Evolutionary conservation across 1,140 invertebrate genomes (phyloP), one percentile per base, ranked within the genome.

Genomic region (Leptopilina boulardi): DNA sequence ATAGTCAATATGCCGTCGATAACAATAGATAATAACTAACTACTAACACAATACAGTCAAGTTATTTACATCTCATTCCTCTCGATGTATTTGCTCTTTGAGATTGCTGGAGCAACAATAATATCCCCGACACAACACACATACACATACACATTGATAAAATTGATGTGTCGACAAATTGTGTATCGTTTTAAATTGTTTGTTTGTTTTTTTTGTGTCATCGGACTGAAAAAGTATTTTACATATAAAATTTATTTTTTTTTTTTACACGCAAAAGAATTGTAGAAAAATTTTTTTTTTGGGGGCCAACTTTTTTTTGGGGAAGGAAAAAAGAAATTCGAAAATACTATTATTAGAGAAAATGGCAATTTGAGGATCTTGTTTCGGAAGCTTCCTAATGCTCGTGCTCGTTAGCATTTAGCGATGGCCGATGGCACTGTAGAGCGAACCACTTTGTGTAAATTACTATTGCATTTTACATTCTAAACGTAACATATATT

Each of bases 11-110:
- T 78, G 82, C 79, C 79, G 81, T 72, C 73, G 80, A 86, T 84
- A 88, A 88, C 82, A 86, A 85, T 87, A 84, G 77, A 81, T 82
- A 85, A 83, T 73, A 11, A 66, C 41, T 66, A 75, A 30, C 54
- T 66, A 75, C 56, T 21, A 66, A 75, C 56, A 66, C 56, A 59
- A 59, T 8, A 66, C 78, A 74, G 41, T 76, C 71, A 72, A 75
- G 76, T 85, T 86, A 86, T 86, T 84, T 86, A 82, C 85, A 86
- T 85, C 83, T 77, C 77, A 82, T 85, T 85, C 83, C 82, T 72
- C 72, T 74, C 76, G 82, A 83, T 79, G 84, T 85, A 86, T 86
- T 86, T 86, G 80, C 80, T 76, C 59, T 13, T 74, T 59, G 18
- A 79, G 77, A 85, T 79, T 79, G 77, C 51, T n/a, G 10, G 44